phyloP scores from a whole-genome alignment of 2,888 invertebrate species.

The Lasioglossum marginatum region DNA sequence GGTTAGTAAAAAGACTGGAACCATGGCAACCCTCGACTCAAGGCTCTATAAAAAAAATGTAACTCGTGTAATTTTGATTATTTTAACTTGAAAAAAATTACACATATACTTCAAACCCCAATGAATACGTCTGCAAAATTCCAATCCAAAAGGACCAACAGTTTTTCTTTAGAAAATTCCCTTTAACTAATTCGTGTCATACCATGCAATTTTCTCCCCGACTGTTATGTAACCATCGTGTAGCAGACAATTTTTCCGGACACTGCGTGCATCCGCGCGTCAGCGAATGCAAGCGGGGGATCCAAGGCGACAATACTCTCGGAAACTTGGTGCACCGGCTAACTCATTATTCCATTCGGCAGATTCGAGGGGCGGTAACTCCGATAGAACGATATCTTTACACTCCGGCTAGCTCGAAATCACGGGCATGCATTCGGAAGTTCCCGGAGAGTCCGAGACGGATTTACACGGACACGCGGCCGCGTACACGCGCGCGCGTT shows the following conservation, averaged over 20 bases:
- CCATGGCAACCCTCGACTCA: no score
- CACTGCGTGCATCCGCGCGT: neutral
- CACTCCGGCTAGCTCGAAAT: constrained; percentile 9
- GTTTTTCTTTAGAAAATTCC: no score
- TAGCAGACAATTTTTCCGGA: neutral
- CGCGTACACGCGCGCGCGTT: neutral
- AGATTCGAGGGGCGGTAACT: neutral
- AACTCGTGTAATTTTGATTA: no score
- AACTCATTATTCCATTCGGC: constrained; percentile 13
- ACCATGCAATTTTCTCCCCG: no score
- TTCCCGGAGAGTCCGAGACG: neutral
- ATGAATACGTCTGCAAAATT: no score
- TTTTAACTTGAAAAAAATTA: no score
- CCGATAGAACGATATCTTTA: constrained; percentile 19
- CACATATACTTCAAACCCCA: no score
- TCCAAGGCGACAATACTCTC: neutral
- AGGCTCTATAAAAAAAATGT: no score
- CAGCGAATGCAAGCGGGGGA: neutral
- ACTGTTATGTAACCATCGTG: neutral
- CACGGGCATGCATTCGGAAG: constrained; percentile 13
- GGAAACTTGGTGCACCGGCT: neutral
- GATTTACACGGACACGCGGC: constrained; percentile 28
- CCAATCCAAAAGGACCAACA: no score
- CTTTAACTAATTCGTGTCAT: no score
- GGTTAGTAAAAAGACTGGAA: no score